A percentile compares a stretch with the other conserved stretches of the same genome.
These are phyloP conservation scores for Tachuris rubrigastra DNA, from an alignment of 2,113 vertebrate species.

Conservation along the genomic window DNA sequence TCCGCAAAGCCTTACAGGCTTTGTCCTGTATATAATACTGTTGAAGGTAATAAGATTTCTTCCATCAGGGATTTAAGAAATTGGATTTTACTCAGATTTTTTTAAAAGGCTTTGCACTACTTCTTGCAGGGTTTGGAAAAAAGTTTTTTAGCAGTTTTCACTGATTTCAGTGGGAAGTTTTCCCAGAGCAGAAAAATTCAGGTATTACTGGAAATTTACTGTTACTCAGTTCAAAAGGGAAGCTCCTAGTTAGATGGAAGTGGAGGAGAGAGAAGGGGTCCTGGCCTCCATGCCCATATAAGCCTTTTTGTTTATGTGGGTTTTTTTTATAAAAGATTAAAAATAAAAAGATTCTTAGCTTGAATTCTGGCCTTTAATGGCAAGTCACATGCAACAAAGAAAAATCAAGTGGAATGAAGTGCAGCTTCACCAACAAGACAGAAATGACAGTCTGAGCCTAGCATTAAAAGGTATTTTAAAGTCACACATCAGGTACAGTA, in stretches of 20 bases:
- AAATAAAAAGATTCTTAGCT: background rate
- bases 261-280: background rate
- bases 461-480: background rate
- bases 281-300: background rate
- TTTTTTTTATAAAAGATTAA: background rate
- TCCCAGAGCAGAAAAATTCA: background rate
- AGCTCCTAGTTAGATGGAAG: background rate
- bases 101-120: background rate
- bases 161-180: background rate
- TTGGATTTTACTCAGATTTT: constrained; percentile 37
- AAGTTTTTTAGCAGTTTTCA: background rate
- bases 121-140: background rate
- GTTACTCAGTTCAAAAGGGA: background rate
- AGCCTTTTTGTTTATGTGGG: background rate
- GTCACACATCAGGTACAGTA: background rate
- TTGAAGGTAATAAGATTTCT: constrained; percentile 62
- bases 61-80: constrained; percentile 46
- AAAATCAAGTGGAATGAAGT: background rate
- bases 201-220: background rate
- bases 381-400: background rate
- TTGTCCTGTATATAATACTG: constrained; percentile 44
- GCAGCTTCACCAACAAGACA: background rate
- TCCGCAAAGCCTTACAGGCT: constrained; percentile 45
- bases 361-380: background rate
- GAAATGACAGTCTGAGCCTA: background rate